phyloP scores from a whole-genome alignment of 2,113 vertebrate species.

The Sitta europaea region DNA sequence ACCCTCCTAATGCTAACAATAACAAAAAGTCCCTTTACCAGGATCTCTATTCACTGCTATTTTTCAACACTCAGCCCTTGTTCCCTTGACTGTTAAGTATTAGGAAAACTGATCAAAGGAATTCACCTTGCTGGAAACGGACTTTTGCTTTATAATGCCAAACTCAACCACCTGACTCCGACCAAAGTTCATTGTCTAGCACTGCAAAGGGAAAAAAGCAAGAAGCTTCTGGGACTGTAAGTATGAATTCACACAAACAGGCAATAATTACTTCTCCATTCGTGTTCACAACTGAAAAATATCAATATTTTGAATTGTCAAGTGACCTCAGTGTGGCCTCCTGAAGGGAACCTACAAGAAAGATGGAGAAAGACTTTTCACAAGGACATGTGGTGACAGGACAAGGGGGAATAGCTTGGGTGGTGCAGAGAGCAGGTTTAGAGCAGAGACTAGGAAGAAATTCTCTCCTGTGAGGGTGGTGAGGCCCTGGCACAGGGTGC shows the following conservation, averaged over 20 bases:
- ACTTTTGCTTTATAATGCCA: conserved; percentile 10
- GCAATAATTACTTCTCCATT: neutral
- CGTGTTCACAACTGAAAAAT: neutral
- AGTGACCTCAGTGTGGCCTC: neutral
- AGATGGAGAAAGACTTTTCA: neutral
- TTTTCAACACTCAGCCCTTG: conserved; percentile 7
- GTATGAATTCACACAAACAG: neutral
- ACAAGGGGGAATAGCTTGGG: neutral
- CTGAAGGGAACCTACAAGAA: neutral
- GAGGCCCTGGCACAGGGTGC: neutral
- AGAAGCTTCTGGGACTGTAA: neutral
- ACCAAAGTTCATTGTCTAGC: neutral
- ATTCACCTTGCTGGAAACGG: neutral
- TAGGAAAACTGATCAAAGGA: neutral
- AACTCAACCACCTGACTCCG: neutral
- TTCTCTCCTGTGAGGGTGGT: accelerated
- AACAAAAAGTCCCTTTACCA: neutral
- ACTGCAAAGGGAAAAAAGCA: neutral
- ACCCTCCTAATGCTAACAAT: neutral
- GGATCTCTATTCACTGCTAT: neutral
- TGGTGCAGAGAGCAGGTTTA: neutral
- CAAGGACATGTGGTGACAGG: neutral
- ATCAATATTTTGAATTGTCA: neutral
- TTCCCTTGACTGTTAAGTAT: neutral
- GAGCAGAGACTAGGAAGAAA: neutral